Conservation (phyloP, 2,113 vertebrate species). For the Toxostoma redivivum region DNA sequence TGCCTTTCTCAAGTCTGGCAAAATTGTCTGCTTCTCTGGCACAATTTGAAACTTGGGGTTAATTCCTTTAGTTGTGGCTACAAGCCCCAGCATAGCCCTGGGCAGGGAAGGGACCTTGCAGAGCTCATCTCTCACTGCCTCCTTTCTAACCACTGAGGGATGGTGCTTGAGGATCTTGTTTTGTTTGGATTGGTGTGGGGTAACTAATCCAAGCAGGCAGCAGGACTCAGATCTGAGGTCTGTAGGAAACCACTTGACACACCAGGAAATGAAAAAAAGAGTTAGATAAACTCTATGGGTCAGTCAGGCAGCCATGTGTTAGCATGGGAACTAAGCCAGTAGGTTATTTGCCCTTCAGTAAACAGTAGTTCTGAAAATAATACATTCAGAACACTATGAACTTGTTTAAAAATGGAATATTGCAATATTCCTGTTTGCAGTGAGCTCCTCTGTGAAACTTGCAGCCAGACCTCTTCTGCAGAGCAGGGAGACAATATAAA, state of each 20-base stretch:
- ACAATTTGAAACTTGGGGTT: neutral
- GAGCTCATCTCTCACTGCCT: neutral
- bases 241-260: neutral
- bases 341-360: conserved; percentile 9
- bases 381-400: neutral
- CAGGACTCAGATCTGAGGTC: neutral
- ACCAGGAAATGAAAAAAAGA: neutral
- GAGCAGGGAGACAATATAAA: neutral
- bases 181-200: neutral
- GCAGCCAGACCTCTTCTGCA: neutral
- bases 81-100: neutral
- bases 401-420: neutral
- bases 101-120: neutral
- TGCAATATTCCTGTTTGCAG: neutral
- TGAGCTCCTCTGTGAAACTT: neutral
- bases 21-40: neutral
- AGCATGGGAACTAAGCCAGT: conserved; percentile 3
- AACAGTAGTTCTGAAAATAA: conserved; percentile 21
- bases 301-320: neutral
- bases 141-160: neutral
- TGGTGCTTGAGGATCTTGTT: neutral
- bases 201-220: neutral
- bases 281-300: conserved; percentile 5
- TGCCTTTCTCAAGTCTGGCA: neutral
- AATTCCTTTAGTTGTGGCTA: neutral